Base-by-base conservation (phyloP, 2,888 invertebrate genomes). In the Diaphora mendica region DNA sequence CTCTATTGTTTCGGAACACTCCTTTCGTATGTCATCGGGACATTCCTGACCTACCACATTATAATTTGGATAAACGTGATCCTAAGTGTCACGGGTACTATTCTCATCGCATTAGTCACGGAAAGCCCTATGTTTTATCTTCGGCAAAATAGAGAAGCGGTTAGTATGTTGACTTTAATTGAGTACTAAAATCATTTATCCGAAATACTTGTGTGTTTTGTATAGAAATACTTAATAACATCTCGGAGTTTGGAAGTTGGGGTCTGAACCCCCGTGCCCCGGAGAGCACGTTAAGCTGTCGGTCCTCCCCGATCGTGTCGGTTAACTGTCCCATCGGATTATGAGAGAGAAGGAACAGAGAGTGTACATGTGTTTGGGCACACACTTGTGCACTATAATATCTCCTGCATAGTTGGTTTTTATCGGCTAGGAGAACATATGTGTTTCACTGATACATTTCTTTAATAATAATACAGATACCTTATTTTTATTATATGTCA, bases 121-220 rank as follows among this genome's bases (percentile, higher is more conserved):
- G 95, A 95, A 70, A 95, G 94, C 70, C 95, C 95, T 0, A 82
- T 93, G 42, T 95, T 79, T 74, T 77, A 94, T 55, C 70, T 95
- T 64, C 89, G 90, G 72, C 89, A 93, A 77, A 92, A 92, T 0
- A 89, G 90, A 68, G 94, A 95, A 71, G 92, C 94, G 87, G 95
- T 95, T 64, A 67, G 76, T 73, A 33, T 17, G n/a, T 51, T 35
- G 17, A 42, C 0, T n/a, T 48, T 11, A 30, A 39, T 11, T 39
- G 11, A 11, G 39, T 39, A 39, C 39, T 39, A 11, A 39, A 39
- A 39, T 39, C 39, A 39, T 39, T 9, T 0, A 0, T 11, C 11
- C 9, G 1, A 39, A 39, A 39, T 11, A 39, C 9, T 39, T 39
- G 39, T 35, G 9, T 23, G 8, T 20, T 23, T 51, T 20, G 9